Conservation (phyloP, 2,888 invertebrate species). For the Didymodactylos carnosus region DNA sequence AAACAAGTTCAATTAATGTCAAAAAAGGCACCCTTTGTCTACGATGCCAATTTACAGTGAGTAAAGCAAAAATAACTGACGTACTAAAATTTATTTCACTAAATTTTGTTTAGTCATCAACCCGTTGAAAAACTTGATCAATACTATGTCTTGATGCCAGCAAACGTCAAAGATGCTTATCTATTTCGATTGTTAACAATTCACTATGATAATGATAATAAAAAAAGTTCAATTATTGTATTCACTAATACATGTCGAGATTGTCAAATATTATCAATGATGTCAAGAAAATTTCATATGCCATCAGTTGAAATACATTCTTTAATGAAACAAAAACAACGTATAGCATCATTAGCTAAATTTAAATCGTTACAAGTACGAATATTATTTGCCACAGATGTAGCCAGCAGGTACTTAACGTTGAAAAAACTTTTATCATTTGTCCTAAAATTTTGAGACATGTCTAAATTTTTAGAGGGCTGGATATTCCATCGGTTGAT, state of each 20-base stretch:
- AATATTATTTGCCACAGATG: conserved; percentile 83
- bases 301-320: conserved; percentile 70
- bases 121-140: conserved; percentile 46
- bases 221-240: conserved; percentile 63
- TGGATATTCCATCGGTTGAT: conserved; percentile 88
- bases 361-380: conserved; percentile 58
- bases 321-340: conserved; percentile 66
- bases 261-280: conserved; percentile 72
- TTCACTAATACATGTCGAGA: conserved; percentile 88
- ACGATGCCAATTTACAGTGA: conserved; percentile 47
- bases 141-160: conserved; percentile 69
- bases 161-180: conserved; percentile 73
- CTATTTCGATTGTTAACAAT: conserved; percentile 43
- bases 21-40: conserved; percentile 40
- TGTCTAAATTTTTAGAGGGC: conserved; percentile 40
- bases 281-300: conserved; percentile 63
- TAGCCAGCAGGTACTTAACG: conserved; percentile 68
- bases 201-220: conserved; percentile 19
- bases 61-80: conserved; percentile 3
- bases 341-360: conserved; percentile 59
- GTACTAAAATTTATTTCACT: background rate
- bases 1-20: conserved; percentile 47
- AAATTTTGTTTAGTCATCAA: conserved; percentile 6
- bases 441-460: background rate
- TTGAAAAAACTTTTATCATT: background rate